Conservation (phyloP, 1,140 invertebrate genomes). For the Megalonaias nervosa region DNA sequence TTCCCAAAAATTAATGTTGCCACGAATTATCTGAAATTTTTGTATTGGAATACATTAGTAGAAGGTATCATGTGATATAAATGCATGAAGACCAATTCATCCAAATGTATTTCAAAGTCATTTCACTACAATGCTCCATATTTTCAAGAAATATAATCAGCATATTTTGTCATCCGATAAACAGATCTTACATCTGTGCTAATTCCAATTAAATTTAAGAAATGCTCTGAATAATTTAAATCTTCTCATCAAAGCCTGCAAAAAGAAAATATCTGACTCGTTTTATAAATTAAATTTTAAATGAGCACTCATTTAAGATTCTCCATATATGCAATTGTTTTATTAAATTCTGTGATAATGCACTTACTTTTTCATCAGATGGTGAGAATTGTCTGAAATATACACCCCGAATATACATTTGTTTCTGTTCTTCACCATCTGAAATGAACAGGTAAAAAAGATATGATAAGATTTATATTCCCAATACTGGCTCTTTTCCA, state of each 20-base stretch:
- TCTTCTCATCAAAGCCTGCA: background rate
- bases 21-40: no score
- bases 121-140: background rate
- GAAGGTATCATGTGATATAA: no score
- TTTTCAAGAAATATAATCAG: background rate
- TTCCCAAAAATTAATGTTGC: no score
- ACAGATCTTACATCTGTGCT: no score
- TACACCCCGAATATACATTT: slow-evolving; percentile 73
- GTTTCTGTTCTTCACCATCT: slow-evolving; percentile 72
- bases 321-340: background rate
- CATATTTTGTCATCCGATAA: no score
- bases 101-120: no score
- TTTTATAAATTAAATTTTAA: no score
- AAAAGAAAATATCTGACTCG: background rate
- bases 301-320: no score
- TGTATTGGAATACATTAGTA: no score
- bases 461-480: no score
- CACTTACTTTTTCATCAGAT: slow-evolving; percentile 74
- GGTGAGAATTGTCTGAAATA: slow-evolving; percentile 88
- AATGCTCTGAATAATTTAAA: background rate
- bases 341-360: slow-evolving; percentile 3
- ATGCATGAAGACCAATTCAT: no score
- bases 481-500: no score
- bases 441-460: background rate
- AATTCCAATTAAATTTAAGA: background rate